phyloP scores from a whole-genome alignment of 2,888 invertebrate species.

The Hydraecia micacea region DNA sequence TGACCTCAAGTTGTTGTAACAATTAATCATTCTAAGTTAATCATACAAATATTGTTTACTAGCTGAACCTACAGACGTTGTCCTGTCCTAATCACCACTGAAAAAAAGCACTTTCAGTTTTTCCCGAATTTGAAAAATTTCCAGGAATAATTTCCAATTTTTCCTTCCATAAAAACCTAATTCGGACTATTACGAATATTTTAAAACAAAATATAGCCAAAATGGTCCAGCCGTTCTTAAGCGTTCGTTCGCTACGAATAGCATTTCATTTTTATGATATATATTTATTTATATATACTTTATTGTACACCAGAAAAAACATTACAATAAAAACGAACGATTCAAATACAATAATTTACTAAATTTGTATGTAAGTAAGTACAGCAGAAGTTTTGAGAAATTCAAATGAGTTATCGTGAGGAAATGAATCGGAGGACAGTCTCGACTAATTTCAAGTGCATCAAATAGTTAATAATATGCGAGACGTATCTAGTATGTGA shows the following conservation, averaged over 20 bases:
- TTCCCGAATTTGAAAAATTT: too few species aligned
- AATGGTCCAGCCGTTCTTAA: background rate
- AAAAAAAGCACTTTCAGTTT: too few species aligned
- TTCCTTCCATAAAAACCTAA: too few species aligned
- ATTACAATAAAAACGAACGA: too few species aligned
- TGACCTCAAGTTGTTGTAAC: background rate
- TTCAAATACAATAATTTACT: too few species aligned
- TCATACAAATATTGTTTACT: background rate
- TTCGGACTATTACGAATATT: too few species aligned
- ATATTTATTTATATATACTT: too few species aligned
- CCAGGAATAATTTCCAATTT: too few species aligned
- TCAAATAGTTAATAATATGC: conserved; percentile 34
- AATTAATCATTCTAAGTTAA: background rate
- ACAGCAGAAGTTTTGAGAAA: background rate
- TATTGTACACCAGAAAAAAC: too few species aligned
- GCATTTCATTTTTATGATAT: background rate
- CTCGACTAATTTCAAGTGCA: conserved; percentile 27
- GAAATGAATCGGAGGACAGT: background rate
- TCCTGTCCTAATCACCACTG: background rate
- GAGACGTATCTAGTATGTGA: conserved; percentile 60
- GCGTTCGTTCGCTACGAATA: background rate
- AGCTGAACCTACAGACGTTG: background rate
- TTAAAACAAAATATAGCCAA: background rate
- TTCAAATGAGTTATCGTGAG: background rate
- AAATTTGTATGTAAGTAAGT: too few species aligned